A percentile compares a stretch with the other conserved stretches of the same genome.
These are phyloP conservation scores for Ceyx melanurus DNA, from an alignment of 2,113 vertebrate genomes.

Conservation along the genomic window DNA sequence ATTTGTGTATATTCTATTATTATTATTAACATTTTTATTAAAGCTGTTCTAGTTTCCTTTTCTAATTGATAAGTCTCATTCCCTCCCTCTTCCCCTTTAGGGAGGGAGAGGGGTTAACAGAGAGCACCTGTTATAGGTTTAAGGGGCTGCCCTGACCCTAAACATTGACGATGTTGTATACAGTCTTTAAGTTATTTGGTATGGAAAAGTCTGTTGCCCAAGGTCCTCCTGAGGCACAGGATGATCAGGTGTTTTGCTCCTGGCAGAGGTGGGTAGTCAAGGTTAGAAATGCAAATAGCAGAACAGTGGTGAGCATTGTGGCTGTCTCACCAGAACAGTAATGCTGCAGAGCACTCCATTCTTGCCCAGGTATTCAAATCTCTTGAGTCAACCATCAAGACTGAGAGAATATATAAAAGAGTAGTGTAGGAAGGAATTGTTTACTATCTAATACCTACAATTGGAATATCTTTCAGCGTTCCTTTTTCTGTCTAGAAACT, in stretches of 20 bases:
- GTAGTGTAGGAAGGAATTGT: not conserved
- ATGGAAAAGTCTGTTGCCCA: not conserved
- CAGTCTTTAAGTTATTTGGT: not conserved
- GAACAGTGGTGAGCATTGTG: rapidly evolving
- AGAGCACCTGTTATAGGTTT: no score
- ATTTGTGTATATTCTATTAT: no score
- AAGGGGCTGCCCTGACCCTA: no score
- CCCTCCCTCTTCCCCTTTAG: no score
- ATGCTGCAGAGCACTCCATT: not conserved
- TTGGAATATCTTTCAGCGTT: not conserved
- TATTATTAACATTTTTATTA: no score
- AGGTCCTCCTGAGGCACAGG: not conserved
- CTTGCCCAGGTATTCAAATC: not conserved
- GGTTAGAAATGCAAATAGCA: not conserved
- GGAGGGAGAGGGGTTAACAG: no score
- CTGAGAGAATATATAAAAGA: not conserved
- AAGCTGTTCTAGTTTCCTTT: no score
- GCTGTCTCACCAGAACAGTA: not conserved
- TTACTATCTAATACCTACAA: not conserved
- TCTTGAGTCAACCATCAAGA: not conserved
- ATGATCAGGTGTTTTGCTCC: not conserved
- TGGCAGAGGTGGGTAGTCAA: not conserved
- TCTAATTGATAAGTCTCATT: no score
- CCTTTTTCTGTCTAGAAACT: not conserved
- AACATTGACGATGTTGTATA: not conserved